Evolutionary conservation across 2,888 invertebrate genomes (phyloP), one percentile per base, ranked within the genome.

Genomic region (Noctuana brunneofusca): DNA sequence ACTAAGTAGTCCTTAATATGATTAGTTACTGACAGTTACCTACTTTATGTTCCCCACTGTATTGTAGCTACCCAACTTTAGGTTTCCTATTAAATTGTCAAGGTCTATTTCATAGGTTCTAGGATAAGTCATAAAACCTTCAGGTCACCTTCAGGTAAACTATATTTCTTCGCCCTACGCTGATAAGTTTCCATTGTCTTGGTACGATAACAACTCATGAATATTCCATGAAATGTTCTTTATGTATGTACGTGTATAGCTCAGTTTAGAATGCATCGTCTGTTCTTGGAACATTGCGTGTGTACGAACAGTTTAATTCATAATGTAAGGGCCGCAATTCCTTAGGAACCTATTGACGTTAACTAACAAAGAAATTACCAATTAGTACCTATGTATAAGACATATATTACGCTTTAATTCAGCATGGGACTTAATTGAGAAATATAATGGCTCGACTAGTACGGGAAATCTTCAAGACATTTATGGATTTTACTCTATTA

Each of bases 151-250:
- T 41, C 55, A 27, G 16, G 3, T 35, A 27, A n/a, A n/a, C 20
- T 12, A 14, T 16, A 30, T 54, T 41, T 38, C 38, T 41, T 41
- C 14, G 38, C 6, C 24, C 41, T 54, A 24, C 22, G 14, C 41
- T 5, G 41, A 12, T 57, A 18, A 35, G 35, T 50, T 27, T 58
- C 24, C 38, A 50, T 58, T 38, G 50, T 58, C 38, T 38, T 22
- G 5, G 8, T 9, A 12, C 41, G 54, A 41, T 54, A 53, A 22
- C 54, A 24, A 9, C 24, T 54, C 41, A 54, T 54, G 41, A 54
- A 54, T 54, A 54, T 54, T 54, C 38, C 54, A n/a, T 22, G 41
- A 41, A 20, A 54, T 9, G 20, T 20, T 24, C 22, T 6, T 8
- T 35, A 14, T 4, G 9, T 35, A 38, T 22, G 0, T n/a, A 24